Evolutionary conservation across 2,113 vertebrate species (phyloP), one percentile per base, ranked within the genome.

Genomic region (Channa maculata): DNA sequence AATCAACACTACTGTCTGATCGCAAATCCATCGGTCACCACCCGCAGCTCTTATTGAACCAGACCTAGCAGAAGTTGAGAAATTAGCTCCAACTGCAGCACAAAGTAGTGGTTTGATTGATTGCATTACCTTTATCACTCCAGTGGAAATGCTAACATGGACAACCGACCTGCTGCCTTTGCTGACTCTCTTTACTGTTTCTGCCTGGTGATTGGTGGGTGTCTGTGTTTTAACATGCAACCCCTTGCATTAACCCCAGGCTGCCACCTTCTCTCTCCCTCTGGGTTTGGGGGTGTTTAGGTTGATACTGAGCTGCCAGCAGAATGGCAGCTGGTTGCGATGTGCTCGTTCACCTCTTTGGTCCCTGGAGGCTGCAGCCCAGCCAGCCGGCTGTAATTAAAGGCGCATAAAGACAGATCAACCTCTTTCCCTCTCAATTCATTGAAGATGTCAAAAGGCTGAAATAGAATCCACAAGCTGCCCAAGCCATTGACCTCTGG

Each of bases 341-440:
- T 9, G 59, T 70, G 66, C 54, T 63, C 37, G 45, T 82, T 88
- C 86, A 89, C 84, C 82, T 88, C 75, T 75, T 65, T 75, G 68
- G 52, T 82, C 89, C 72, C 86, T 33, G 71, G 82, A 82, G 89
- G 73, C 45, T 39, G 11, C 43, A 79, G 71, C 69, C 80, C 36
- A 65, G 70, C 75, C 90, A 82, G 79, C 62, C 76, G 44, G 75
- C 82, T 87, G 82, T 88, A 91, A 92, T 93, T 93, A 87, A 88
- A 88, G 80, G 81, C 34, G 52, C 83, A 78, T 82, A 68, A 86
- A 87, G 79, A 66, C 68, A 77, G 86, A 84, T 86, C 70, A 84
- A 59, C 74, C 69, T 71, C 73, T 59, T 62, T 75, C 79, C 24
- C 7, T 62, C 62, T 64, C 66, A 45, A 49, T 71, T 36, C n/a